phyloP scores from a whole-genome alignment of 2,797 vertebrate species.

The Clarias fuscus region DNA sequence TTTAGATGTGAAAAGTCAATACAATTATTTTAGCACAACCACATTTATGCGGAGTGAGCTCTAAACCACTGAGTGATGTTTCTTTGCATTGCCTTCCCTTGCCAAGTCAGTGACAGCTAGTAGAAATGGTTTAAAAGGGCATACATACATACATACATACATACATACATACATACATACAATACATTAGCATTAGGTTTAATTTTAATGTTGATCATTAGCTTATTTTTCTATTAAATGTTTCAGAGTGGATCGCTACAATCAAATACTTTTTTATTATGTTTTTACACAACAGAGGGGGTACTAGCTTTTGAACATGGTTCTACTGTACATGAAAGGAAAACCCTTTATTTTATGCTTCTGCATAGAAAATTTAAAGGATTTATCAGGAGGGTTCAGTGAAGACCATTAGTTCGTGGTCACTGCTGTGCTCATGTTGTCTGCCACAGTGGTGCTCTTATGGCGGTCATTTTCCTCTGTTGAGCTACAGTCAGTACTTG shows the following conservation, averaged over 20 bases:
- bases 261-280: no score
- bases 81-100: not conserved
- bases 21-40: no score
- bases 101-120: not conserved
- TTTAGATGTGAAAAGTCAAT: not conserved
- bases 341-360: not conserved
- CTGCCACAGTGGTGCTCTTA: not conserved
- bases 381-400: not conserved
- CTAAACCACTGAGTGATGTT: not conserved
- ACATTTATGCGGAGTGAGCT: not conserved
- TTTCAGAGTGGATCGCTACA: not conserved
- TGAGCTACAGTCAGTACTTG: not conserved
- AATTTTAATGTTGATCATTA: not conserved
- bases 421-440: not conserved
- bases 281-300: no score
- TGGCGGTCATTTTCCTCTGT: not conserved
- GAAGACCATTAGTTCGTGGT: not conserved
- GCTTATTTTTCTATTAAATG: not conserved
- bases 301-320: not conserved
- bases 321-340: not conserved
- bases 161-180: no score
- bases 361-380: not conserved
- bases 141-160: no score
- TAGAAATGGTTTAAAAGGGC: not conserved
- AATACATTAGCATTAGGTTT: not conserved